These are phyloP conservation scores for Callaeas wilsoni DNA, from an alignment of 2,113 vertebrate genomes.

Conservation along the genomic window DNA sequence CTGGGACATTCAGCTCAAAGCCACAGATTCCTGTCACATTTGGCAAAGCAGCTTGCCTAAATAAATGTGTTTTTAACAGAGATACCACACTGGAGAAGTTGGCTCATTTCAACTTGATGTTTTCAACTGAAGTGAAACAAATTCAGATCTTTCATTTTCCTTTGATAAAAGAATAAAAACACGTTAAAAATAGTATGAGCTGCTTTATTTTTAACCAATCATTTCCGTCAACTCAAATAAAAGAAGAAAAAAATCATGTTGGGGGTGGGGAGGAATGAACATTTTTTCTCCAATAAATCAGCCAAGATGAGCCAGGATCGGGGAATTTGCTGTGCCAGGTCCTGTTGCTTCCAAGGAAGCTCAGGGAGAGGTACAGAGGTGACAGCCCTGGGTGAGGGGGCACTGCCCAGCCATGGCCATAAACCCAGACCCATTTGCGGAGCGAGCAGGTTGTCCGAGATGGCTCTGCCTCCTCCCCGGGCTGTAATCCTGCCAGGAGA, in stretches of 20 bases:
- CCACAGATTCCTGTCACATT: neutral
- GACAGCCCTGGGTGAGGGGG: neutral
- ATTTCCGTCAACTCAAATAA: neutral
- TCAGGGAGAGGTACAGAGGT: rapidly evolving
- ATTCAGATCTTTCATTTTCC: neutral
- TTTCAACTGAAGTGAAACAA: neutral
- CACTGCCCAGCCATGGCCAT: neutral
- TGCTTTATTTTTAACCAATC: neutral
- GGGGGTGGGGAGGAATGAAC: neutral
- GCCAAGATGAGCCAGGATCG: neutral
- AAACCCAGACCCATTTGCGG: neutral
- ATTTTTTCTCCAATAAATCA: neutral
- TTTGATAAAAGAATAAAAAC: neutral
- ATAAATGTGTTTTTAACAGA: neutral
- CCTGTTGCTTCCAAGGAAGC: neutral
- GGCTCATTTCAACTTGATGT: neutral
- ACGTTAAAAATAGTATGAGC: neutral
- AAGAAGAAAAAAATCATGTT: neutral
- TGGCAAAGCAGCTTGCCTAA: conserved; percentile 11
- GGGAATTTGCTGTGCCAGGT: neutral
- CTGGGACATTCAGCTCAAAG: neutral
- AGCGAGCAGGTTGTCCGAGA: neutral
- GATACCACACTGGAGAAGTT: neutral
- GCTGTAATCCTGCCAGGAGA: neutral
- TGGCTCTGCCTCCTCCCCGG: neutral